Conservation (phyloP, 64 coral and sea anemone genomes). For the Montipora foliosa region DNA sequence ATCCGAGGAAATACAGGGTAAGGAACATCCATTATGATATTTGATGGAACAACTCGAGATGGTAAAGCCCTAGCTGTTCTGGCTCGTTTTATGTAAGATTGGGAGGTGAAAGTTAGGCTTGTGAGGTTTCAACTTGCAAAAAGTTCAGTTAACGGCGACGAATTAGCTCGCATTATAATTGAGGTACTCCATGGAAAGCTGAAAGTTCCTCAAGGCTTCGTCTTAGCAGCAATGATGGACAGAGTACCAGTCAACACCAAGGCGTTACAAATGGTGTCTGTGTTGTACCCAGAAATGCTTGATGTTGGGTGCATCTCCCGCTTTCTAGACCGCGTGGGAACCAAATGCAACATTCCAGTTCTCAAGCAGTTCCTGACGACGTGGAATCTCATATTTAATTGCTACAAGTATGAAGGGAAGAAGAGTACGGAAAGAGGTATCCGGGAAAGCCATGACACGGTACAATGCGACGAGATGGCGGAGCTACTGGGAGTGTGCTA, state of each 20-base stretch:
- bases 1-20: slow-evolving; percentile 28
- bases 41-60: slow-evolving; percentile 71
- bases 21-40: slow-evolving; percentile 44
- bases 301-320: slow-evolving; percentile 39
- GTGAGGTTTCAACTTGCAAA: slow-evolving; percentile 45
- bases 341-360: slow-evolving; percentile 23
- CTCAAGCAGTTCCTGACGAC: slow-evolving; percentile 24
- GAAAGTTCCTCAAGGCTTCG: slow-evolving; percentile 3
- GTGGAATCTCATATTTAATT: slow-evolving; percentile 41
- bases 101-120: slow-evolving; percentile 53
- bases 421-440: slow-evolving; percentile 8
- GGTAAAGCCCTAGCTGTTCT: slow-evolving; percentile 9
- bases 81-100: slow-evolving; percentile 43
- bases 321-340: slow-evolving; percentile 30
- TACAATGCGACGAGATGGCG: slow-evolving; percentile 56
- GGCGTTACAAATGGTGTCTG: slow-evolving; percentile 46
- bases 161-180: slow-evolving; percentile 51
- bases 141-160: slow-evolving; percentile 42
- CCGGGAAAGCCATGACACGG: slow-evolving; percentile 30
- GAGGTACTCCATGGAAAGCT: slow-evolving; percentile 66
- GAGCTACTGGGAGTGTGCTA: slow-evolving; percentile 49
- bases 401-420: slow-evolving; percentile 35
- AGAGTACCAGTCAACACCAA: slow-evolving; percentile 64
- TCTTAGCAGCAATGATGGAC: slow-evolving; percentile 59
- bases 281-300: slow-evolving; percentile 49